These are phyloP conservation scores for Lypha dubia DNA, from an alignment of 2,888 invertebrate genomes.

Conservation along the genomic window DNA sequence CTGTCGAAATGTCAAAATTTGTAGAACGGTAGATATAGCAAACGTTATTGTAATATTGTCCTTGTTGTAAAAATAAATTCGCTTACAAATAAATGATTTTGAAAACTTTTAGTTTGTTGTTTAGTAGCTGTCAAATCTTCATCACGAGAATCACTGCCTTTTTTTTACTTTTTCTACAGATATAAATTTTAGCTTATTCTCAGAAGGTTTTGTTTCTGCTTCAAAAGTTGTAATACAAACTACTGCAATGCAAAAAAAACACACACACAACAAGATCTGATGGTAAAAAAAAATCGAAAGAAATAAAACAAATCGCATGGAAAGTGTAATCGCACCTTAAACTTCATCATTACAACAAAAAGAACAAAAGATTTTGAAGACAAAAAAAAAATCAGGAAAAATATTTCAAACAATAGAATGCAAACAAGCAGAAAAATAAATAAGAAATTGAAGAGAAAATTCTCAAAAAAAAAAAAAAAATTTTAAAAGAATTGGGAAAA, in stretches of 20 bases:
- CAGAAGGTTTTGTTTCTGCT: slow-evolving; percentile 55
- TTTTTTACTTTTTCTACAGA: slow-evolving; percentile 3
- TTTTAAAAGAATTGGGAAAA: slow-evolving; percentile 16
- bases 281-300: slow-evolving; percentile 49
- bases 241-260: slow-evolving; percentile 50
- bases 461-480: not conserved
- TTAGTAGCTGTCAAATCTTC: no score
- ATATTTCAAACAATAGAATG: slow-evolving; percentile 56
- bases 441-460: slow-evolving; percentile 38
- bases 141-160: slow-evolving; percentile 46
- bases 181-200: slow-evolving; percentile 24
- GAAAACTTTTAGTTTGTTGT: no score
- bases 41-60: no score
- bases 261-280: slow-evolving; percentile 34
- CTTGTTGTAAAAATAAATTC: no score
- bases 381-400: slow-evolving; percentile 21
- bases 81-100: no score
- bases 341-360: slow-evolving; percentile 64
- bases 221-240: slow-evolving; percentile 66
- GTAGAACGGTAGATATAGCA: no score
- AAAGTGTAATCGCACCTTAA: slow-evolving; percentile 75
- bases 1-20: no score
- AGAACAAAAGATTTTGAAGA: slow-evolving; percentile 27
- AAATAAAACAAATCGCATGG: slow-evolving; percentile 75
- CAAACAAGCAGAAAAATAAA: slow-evolving; percentile 68